phyloP scores from a whole-genome alignment of 2,888 invertebrate genomes.

The Stratiomys singularior region DNA sequence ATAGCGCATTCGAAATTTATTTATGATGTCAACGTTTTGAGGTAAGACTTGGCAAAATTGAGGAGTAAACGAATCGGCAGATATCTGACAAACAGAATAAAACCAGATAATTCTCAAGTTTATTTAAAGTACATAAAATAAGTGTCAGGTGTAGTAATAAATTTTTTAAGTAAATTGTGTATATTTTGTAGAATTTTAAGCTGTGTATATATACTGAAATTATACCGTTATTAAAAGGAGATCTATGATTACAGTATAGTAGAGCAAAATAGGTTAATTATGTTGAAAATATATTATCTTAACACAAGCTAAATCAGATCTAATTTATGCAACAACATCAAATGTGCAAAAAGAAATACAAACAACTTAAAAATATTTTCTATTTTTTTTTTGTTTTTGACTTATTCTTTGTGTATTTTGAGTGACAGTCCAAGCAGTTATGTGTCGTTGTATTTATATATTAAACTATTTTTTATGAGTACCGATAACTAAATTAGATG shows the following conservation, averaged over 20 bases:
- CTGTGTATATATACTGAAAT: constrained; percentile 28
- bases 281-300: neutral
- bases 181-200: neutral
- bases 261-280: neutral
- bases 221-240: neutral
- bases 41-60: neutral
- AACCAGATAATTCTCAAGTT: neutral
- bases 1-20: constrained; percentile 3
- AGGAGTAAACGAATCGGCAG: too few relatives aligned
- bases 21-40: neutral
- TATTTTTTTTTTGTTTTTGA: neutral
- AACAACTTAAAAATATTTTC: neutral
- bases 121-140: constrained; percentile 5
- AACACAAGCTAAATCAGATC: neutral
- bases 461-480: too few relatives aligned
- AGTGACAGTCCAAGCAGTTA: neutral
- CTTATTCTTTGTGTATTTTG: neutral
- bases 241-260: constrained; percentile 9
- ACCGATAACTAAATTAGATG: neutral
- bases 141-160: neutral
- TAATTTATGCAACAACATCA: neutral
- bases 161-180: neutral
- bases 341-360: neutral
- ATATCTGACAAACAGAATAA: neutral
- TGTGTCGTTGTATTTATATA: neutral